A percentile compares a stretch with the other conserved stretches of the same genome.
Conservation (phyloP, 2,797 vertebrate genomes). For the Halcyon badia region DNA sequence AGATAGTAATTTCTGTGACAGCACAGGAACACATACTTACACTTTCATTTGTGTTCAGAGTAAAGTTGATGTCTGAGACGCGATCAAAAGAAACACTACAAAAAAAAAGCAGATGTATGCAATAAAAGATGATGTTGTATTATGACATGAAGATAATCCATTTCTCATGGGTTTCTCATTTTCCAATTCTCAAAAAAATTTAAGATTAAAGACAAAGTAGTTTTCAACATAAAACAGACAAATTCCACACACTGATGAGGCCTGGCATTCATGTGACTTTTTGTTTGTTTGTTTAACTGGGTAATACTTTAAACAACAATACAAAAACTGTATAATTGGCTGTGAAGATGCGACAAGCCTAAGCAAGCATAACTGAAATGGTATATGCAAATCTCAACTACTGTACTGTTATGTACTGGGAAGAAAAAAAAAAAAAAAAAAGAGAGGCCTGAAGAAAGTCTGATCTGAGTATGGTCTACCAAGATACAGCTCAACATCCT, state of each 20-base stretch:
- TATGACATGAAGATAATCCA: background rate
- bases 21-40: slow-evolving; percentile 85
- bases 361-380: background rate
- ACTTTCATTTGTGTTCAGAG: slow-evolving; percentile 98
- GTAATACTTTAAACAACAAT: background rate
- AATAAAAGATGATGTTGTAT: slow-evolving; percentile 22
- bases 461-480: background rate
- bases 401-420: background rate
- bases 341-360: background rate
- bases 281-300: background rate
- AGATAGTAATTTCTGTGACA: background rate
- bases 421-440: background rate
- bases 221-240: background rate
- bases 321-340: background rate
- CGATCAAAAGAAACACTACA: slow-evolving; percentile 99
- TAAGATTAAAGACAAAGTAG: background rate
- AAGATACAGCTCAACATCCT: background rate
- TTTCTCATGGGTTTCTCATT: background rate
- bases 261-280: background rate
- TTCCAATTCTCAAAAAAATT: background rate
- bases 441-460: background rate
- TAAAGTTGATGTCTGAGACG: slow-evolving; percentile 99
- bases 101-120: slow-evolving; percentile 43
- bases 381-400: background rate
- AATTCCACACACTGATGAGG: background rate